Base-by-base conservation (phyloP, 2,888 invertebrate genomes). In the Neocrepidodera transversa region DNA sequence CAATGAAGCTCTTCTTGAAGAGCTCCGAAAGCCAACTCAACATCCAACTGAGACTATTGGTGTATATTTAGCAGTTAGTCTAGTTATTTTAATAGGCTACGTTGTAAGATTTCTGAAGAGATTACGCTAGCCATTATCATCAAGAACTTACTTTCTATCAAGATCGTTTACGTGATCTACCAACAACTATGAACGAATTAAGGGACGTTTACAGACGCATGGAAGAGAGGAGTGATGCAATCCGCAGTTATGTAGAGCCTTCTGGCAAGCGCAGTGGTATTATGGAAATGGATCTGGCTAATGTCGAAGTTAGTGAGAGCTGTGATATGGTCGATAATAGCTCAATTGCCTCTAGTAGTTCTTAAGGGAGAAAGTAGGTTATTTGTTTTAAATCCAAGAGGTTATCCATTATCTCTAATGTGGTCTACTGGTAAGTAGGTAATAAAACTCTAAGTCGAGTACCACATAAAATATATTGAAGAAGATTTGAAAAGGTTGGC, bases 181-280 rank as follows among this genome's bases (percentile, higher is more conserved):
- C 40, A 14, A 16, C 26, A 10, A 38, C 10, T 14, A 6, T 38
- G 5, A 16, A 47, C 28, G 28, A 47, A 16, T 16, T 47, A 1
- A 47, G 38, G 16, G 10, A 6, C 16, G 26, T 51, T 14, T 51
- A 38, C 38, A 26, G 50, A 5, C 2, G 36, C 13, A 49, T 49
- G 49, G 49, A 49, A 13, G 49, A 49, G 17, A 35, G 49, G 11
- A 20, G 49, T 35, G 49, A 49, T 18, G 11, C 20, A 10, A 50
- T 50, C 11, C 20, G 36, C 0, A 36, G 14, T 38, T 26, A 50
- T 50, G 36, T 50, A 1, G 38, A 38, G 18, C 50, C 50, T 8
- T 6, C 3, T 23, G 8, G 28, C 8, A 28, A 28, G 10, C 2
- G 28, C 2, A 8, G 2, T 8, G 8, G n/a, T n/a, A n/a, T n/a